phyloP scores from a whole-genome alignment of 2,113 vertebrate genomes.

The Cynopterus brachyotis region DNA sequence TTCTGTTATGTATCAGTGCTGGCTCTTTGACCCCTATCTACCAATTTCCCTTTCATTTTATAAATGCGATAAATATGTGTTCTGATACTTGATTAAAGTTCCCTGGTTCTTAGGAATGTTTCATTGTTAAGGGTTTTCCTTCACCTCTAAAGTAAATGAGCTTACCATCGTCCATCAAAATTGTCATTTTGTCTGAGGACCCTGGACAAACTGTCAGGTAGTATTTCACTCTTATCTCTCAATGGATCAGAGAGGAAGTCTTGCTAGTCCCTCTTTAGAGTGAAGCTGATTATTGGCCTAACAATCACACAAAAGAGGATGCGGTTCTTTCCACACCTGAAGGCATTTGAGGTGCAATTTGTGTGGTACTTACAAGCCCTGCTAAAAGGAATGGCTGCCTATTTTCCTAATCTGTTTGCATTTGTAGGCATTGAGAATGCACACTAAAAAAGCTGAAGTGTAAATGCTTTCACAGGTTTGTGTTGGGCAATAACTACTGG shows the following conservation, averaged over 20 bases:
- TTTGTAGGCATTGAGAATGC: constrained; percentile 53
- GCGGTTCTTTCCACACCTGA: constrained; percentile 73
- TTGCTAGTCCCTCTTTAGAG: constrained; percentile 70
- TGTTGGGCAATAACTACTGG: neutral
- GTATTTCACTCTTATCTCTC: constrained; percentile 84
- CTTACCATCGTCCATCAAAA: constrained; percentile 68
- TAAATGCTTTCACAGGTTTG: constrained; percentile 35
- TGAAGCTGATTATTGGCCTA: constrained; percentile 72
- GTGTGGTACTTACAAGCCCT: constrained; percentile 59
- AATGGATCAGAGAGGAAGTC: constrained; percentile 82
- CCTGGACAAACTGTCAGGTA: constrained; percentile 67
- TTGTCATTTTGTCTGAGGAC: constrained; percentile 56
- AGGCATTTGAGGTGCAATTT: constrained; percentile 75
- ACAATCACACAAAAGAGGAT: constrained; percentile 57
- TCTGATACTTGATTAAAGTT: constrained; percentile 14
- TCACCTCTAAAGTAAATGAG: constrained; percentile 52
- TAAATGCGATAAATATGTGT: neutral
- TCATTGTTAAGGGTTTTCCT: constrained; percentile 18
- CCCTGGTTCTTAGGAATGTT: neutral
- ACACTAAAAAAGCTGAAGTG: constrained; percentile 66
- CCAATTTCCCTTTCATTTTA: neutral
- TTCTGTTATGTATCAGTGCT: neutral
- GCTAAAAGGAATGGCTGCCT: constrained; percentile 69
- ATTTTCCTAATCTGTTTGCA: constrained; percentile 75
- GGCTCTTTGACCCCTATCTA: neutral